A percentile compares a stretch with the other conserved stretches of the same genome.
Evolutionary conservation across 2,797 vertebrate species (phyloP).

Genomic region (Enteromius fasciolatus): DNA sequence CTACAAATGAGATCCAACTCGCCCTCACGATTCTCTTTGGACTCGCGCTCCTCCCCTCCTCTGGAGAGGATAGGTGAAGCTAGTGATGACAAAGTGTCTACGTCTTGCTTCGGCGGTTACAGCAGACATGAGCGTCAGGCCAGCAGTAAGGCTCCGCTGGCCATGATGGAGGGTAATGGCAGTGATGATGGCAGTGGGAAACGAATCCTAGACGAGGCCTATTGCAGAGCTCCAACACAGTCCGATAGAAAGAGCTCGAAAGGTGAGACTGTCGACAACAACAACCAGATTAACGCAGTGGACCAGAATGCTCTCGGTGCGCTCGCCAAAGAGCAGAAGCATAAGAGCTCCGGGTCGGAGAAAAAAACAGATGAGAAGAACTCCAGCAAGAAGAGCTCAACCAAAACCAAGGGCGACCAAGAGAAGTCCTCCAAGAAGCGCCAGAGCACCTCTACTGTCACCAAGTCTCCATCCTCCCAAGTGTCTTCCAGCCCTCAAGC

Average conservation of each 20-base stretch:
- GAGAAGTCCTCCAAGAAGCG: slow-evolving; percentile 84
- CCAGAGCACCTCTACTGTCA: slow-evolving; percentile 77
- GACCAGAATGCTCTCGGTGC: slow-evolving; percentile 88
- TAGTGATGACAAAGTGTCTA: slow-evolving; percentile 89
- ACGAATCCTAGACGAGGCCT: slow-evolving; percentile 76
- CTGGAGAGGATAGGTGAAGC: slow-evolving; percentile 94
- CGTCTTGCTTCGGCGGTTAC: slow-evolving; percentile 90
- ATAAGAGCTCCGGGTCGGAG: slow-evolving; percentile 71
- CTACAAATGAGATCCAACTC: slow-evolving; percentile 93
- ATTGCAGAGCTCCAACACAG: slow-evolving; percentile 77
- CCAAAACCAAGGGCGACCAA: slow-evolving; percentile 77
- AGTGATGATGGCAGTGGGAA: slow-evolving; percentile 80
- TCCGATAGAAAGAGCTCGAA: slow-evolving; percentile 77
- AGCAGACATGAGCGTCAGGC: slow-evolving; percentile 85
- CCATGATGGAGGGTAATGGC: slow-evolving; percentile 88
- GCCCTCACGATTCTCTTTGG: slow-evolving; percentile 92
- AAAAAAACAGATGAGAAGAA: slow-evolving; percentile 72
- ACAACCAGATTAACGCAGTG: slow-evolving; percentile 90
- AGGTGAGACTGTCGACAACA: slow-evolving; percentile 88
- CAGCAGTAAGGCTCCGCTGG: slow-evolving; percentile 85
- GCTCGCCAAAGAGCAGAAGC: slow-evolving; percentile 87
- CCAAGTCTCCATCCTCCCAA: slow-evolving; percentile 75
- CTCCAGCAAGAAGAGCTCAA: slow-evolving; percentile 72
- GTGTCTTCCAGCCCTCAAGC: slow-evolving; percentile 77
- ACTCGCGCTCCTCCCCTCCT: slow-evolving; percentile 90